phyloP scores from a whole-genome alignment of 2,797 vertebrate genomes.

The Silurus lanzhouensis region DNA sequence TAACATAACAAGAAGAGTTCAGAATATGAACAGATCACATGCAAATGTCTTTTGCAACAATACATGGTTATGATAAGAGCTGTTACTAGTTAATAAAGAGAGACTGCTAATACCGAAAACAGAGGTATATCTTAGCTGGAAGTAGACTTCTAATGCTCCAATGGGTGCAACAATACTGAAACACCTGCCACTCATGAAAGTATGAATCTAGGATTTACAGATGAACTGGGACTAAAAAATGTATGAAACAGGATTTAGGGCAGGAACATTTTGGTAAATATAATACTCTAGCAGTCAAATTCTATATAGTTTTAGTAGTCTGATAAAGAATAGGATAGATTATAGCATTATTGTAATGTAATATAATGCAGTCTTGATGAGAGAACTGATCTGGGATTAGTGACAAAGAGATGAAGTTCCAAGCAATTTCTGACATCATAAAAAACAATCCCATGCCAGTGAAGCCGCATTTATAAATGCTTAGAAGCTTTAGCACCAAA shows the following conservation, averaged over 20 bases:
- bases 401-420: background rate
- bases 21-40: background rate
- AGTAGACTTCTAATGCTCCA: background rate
- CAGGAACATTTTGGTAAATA: background rate
- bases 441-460: background rate
- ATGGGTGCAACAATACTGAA: background rate
- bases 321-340: background rate
- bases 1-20: no score
- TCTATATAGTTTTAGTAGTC: background rate
- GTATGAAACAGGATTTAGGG: background rate
- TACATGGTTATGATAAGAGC: background rate
- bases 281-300: background rate
- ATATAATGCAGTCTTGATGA: background rate
- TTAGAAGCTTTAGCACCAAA: background rate
- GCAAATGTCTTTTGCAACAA: background rate
- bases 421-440: background rate
- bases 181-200: background rate
- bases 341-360: background rate
- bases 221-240: background rate
- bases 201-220: background rate
- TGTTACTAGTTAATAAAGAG: background rate
- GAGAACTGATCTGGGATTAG: background rate
- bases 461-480: background rate
- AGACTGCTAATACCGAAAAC: background rate
- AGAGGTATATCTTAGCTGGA: no score